Evolutionary conservation across 2,797 vertebrate species (phyloP), one percentile per base, ranked within the genome.

Genomic region (Sebastes hubbsi): DNA sequence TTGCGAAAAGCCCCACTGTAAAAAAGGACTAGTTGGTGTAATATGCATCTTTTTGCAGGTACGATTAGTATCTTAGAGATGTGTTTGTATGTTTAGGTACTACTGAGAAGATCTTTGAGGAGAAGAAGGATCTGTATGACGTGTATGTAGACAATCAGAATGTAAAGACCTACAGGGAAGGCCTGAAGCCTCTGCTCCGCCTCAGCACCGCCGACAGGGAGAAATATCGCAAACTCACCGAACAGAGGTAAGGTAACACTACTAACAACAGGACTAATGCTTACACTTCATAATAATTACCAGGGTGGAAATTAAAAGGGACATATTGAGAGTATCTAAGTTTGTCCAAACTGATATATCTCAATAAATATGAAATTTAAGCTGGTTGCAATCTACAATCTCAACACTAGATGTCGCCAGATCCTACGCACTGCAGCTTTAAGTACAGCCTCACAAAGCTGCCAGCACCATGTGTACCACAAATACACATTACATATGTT

Each of bases 61-160:
- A 5, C 54, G 6, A 46, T 6, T 2, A 36, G 2, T 8, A 2
- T 54, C 11, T 18, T 18, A 60, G 49, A 30, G 32, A 54, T 52
- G 49, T 72, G 30, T 54, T 77, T 88, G 22, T 62, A 4, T 59
- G 29, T 54, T 77, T 4, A 99, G 98, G 98, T 87, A 99, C 98
- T 34, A 99, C 98, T 0, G 98, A 99, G 94, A 99, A 98, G 96
- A 98, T 99, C 84, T 99, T 99, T 58, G 97, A 98, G 94, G 97
- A 99, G 92, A 99, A 99, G 89, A 96, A 92, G 72, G 97, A 98
- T 72, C 96, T 99, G 38, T 99, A 99, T 0, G 98, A 99, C 0
- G 97, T 98, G n/a, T 99, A 98, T 0, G 97, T 99, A 64, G 98
- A 98, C 88, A 99, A 98, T 94, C 98, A 99, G 95, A 99, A 98